phyloP scores from a whole-genome alignment of 2,113 vertebrate species.

The Butorides virescens region DNA sequence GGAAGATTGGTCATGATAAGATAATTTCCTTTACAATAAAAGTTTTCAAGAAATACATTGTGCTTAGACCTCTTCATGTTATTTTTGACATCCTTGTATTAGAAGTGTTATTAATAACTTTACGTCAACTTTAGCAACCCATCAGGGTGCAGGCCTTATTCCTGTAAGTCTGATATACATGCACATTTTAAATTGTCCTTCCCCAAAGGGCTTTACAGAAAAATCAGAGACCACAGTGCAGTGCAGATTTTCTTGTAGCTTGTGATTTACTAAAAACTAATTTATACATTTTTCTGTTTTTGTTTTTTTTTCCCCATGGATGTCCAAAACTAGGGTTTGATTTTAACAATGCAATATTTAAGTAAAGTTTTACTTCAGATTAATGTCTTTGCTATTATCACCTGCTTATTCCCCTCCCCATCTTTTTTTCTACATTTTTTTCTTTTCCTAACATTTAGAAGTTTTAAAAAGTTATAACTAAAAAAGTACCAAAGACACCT shows the following conservation, averaged over 20 bases:
- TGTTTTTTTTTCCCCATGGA: neutral
- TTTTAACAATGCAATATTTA: neutral
- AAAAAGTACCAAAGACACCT: neutral
- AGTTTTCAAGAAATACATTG: neutral
- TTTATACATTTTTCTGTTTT: accelerated
- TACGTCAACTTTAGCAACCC: neutral
- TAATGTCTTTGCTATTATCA: neutral
- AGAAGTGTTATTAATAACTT: neutral
- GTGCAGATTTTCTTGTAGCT: neutral
- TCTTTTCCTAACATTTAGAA: neutral
- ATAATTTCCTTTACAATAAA: neutral
- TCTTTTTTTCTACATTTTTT: neutral
- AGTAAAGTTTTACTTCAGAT: neutral
- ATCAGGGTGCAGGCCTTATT: neutral
- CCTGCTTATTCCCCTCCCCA: neutral
- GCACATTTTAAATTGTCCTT: neutral
- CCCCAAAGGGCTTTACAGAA: neutral
- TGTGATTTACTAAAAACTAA: neutral
- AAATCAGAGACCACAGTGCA: accelerated
- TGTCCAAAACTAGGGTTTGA: neutral
- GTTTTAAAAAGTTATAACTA: neutral
- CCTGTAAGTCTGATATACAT: neutral
- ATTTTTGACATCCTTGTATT: neutral
- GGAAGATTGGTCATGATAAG: neutral
- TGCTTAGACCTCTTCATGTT: neutral